Evolutionary conservation across 2,113 vertebrate genomes (phyloP), one percentile per base, ranked within the genome.

Genomic region (Mus musculus): DNA sequence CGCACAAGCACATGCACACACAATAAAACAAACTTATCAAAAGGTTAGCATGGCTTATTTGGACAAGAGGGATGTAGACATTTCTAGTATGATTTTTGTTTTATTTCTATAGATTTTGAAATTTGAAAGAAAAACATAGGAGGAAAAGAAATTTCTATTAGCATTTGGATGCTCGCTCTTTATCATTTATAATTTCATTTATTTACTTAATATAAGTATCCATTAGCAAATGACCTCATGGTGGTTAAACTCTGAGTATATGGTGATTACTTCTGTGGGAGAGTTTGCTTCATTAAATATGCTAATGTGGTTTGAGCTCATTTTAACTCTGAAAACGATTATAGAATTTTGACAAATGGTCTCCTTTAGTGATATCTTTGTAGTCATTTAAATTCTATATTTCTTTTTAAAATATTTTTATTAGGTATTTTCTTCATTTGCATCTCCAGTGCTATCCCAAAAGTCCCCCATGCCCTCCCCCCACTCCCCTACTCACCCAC

Each of bases 201-300:
- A 59, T 65, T 88, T 90, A 91, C 49, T 54, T 93, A 73, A 33
- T 93, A n/a, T 86, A 59, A 91, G 52, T 24, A 20, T 19, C 46
- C 75, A 14, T 49, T 84, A 71, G 30, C 77, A 59, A 81, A 59
- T 33, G 28, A 49, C 16, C 36, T 61, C 49, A 42, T 65, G n/a
- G 3, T 4, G 67, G 0, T 59, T 30, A 59, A 30, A 16, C 22
- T 88, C 46, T 85, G 10, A 36, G 26, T 61, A 33, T 90, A 5
- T 52, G 20, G 20, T 77, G 28, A 77, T 42, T 30, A 28, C 52
- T 91, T 87, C 63, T n/a, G 59, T 52, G 59, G 77, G 76, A 95
- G 11, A 19, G 54, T 67, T 78, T 96, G 63, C 65, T 67, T 93
- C 88, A 36, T 82, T 4, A 72, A 39, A 69, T 17, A 36, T 11